Percentiles rank a stretch among this genome's conserved stretches.
Evolutionary conservation across 2,888 invertebrate genomes (phyloP).

Genomic region (Liopterus haemorrhoidalis): DNA sequence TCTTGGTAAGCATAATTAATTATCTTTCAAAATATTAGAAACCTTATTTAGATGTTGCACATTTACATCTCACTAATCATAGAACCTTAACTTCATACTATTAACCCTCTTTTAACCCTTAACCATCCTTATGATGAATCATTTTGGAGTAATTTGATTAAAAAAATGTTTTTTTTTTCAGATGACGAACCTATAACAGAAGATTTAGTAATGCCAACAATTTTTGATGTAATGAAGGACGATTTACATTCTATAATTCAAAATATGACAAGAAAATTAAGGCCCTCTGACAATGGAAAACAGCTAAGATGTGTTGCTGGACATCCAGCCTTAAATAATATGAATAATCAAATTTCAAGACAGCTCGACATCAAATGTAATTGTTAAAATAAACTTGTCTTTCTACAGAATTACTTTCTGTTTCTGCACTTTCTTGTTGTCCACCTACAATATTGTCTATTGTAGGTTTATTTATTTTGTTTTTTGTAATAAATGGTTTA

Average conservation of each 20-base stretch:
- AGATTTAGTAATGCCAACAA: constrained; percentile 49
- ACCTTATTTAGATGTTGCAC: neutral
- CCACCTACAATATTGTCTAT: too few relatives aligned
- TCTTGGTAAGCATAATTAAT: constrained; percentile 49
- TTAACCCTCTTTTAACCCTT: too few relatives aligned
- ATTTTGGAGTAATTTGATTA: too few relatives aligned
- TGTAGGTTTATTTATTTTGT: too few relatives aligned
- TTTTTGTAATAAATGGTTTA: too few relatives aligned
- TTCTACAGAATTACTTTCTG: too few relatives aligned
- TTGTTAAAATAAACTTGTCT: constrained; percentile 38
- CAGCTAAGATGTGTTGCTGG: constrained; percentile 60
- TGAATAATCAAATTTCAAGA: constrained; percentile 42
- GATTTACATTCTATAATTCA: constrained; percentile 60
- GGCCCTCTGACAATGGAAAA: constrained; percentile 61
- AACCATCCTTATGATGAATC: too few relatives aligned
- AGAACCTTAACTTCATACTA: too few relatives aligned
- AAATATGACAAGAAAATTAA: constrained; percentile 57
- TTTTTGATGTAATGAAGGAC: constrained; percentile 49
- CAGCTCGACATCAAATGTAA: constrained; percentile 57
- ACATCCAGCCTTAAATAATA: constrained; percentile 54
- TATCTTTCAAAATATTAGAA: neutral
- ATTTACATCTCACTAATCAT: too few relatives aligned
- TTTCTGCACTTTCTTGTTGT: too few relatives aligned
- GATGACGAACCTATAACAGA: constrained; percentile 57
- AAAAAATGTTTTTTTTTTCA: constrained; percentile 43